These are phyloP conservation scores for Pomacea canaliculata DNA, from an alignment of 2,888 invertebrate genomes.

Conservation along the genomic window DNA sequence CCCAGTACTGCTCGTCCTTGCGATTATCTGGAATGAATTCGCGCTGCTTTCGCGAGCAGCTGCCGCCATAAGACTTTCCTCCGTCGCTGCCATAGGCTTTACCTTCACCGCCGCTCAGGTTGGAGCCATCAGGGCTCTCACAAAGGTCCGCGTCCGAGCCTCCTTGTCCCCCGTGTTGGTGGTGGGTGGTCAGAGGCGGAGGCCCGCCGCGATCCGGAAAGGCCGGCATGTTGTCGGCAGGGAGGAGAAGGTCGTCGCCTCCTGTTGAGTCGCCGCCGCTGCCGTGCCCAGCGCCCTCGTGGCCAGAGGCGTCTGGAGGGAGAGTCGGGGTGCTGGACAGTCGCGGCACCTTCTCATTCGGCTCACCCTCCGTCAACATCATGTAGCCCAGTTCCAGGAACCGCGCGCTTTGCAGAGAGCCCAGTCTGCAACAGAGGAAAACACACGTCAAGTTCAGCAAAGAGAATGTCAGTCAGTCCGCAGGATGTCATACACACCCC, in stretches of 20 bases:
- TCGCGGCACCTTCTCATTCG: slow-evolving; percentile 25
- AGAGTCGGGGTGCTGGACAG: slow-evolving; percentile 22
- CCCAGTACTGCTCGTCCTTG: slow-evolving; percentile 98
- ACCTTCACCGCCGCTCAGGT: slow-evolving; percentile 6
- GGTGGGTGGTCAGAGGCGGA: slow-evolving; percentile 17
- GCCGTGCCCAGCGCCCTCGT: background rate
- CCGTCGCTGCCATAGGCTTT: background rate
- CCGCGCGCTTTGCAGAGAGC: slow-evolving; percentile 22
- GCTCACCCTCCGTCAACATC: slow-evolving; percentile 38
- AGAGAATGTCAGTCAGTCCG: too few species aligned
- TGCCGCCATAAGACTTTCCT: background rate
- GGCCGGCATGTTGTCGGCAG: slow-evolving; percentile 5
- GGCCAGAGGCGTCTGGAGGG: background rate
- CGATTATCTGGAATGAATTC: slow-evolving; percentile 97
- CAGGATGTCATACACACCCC: too few species aligned
- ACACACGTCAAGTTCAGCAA: too few species aligned
- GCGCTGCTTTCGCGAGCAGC: slow-evolving; percentile 82
- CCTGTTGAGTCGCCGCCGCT: background rate
- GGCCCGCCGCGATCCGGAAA: slow-evolving; percentile 16
- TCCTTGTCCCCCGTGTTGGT: background rate
- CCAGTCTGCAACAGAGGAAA: slow-evolving; percentile 22
- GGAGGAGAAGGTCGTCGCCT: background rate
- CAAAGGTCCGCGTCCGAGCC: background rate
- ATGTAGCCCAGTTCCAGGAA: slow-evolving; percentile 30
- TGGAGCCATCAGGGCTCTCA: slow-evolving; percentile 19